phyloP scores from a whole-genome alignment of 2,113 vertebrate species.

The Oriolus oriolus region DNA sequence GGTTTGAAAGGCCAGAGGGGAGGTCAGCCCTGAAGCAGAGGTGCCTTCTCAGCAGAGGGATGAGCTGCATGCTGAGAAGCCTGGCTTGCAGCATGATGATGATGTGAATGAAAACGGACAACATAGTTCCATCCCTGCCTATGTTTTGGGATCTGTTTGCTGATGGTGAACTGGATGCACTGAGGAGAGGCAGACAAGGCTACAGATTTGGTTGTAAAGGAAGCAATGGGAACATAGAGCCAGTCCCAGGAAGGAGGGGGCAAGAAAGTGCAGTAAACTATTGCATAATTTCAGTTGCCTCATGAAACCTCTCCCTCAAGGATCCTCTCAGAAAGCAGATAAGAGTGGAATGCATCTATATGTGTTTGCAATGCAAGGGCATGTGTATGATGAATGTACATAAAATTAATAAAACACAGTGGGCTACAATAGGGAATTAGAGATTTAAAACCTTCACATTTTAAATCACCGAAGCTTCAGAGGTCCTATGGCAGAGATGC shows the following conservation, averaged over 20 bases:
- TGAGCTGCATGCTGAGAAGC: not conserved
- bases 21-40: not conserved
- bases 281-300: not conserved
- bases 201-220: not conserved
- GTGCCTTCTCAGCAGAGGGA: not conserved
- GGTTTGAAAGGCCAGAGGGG: not conserved
- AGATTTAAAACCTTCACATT: not conserved
- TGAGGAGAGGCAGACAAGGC: not conserved
- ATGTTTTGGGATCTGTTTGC: not conserved
- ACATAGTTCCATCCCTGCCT: not conserved
- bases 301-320: not conserved
- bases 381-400: not conserved
- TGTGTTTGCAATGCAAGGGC: not conserved
- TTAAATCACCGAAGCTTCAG: not conserved
- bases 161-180: not conserved
- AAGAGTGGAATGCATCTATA: not conserved
- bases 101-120: fast-evolving
- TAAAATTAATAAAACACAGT: not conserved
- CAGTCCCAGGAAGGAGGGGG: not conserved
- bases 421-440: not conserved
- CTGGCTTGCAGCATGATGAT: not conserved
- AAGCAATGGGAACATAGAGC: not conserved
- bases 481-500: not conserved
- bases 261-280: not conserved
- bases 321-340: not conserved